Conservation (phyloP, 2,113 vertebrate species). For the Aptenodytes forsteri region DNA sequence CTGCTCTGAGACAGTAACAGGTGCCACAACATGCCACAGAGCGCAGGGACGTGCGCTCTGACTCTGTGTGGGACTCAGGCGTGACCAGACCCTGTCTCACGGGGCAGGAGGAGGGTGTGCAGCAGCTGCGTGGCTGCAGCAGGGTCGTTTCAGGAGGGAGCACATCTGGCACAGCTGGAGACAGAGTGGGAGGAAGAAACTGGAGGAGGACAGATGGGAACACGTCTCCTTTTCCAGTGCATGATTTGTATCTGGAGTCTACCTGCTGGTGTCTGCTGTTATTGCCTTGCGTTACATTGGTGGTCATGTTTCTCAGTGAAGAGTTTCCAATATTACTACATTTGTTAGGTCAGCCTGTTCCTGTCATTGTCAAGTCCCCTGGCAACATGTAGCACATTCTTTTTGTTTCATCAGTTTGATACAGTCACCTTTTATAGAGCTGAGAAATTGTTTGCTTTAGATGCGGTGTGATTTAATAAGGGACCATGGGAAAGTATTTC, state of each 20-base stretch:
- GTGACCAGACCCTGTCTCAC: neutral
- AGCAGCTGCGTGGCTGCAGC: neutral
- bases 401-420: neutral
- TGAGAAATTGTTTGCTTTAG: neutral
- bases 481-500: neutral
- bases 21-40: neutral
- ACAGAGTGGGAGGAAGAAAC: neutral
- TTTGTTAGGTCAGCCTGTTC: neutral
- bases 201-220: neutral
- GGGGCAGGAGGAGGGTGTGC: neutral
- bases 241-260: neutral
- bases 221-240: neutral
- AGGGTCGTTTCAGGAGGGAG: no score
- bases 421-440: neutral
- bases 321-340: neutral
- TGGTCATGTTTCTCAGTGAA: neutral
- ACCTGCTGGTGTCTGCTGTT: neutral
- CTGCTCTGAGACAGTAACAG: neutral
- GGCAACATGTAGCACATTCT: neutral
- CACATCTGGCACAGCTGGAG: neutral
- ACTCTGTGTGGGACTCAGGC: rapidly evolving
- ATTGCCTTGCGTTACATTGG: neutral
- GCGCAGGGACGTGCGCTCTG: no score
- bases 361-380: neutral
- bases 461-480: neutral